Evolutionary conservation across 1,140 invertebrate genomes (phyloP), one percentile per base, ranked within the genome.

Genomic region (Bombus superbus): DNA sequence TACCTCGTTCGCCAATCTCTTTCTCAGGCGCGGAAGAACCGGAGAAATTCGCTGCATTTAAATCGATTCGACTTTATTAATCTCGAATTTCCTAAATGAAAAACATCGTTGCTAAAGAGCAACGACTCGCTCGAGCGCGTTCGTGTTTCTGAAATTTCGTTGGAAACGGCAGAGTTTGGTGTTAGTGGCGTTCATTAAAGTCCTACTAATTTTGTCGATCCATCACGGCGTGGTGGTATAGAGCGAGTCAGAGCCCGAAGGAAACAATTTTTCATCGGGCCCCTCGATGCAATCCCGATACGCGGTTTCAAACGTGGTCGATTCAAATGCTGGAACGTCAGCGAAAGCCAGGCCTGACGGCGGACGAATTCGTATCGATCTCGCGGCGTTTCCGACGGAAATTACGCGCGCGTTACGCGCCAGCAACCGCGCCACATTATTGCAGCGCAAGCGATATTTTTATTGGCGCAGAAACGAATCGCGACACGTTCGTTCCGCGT

Each of bases 371-470:
- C n/a, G 68, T 80, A 85, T 80, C 66, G 83, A 85, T 85, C 44
- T n/a, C 32, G 73, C 40, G n/a, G 2, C 4, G 40, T 18, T 85
- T 72, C 66, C 83, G 68, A 53, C 62, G 83, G 77, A 85, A 81
- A 85, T 85, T 85, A 81, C 83, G 25, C 77, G 77, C 77, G 83
- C 76, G 83, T 85, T 85, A 81, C 83, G 69, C 68, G 77, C 76
- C 77, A 69, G 47, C 66, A 62, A 62, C 69, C 53, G 66, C 15
- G 3, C 76, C 59, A 35, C 66, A 81, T 81, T 85, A 85, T 85
- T 73, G 83, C 83, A 28, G 25, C 40, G 40, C 57, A 73, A 85
- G 77, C 77, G 77, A 81, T 85, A 85, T 73, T 85, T 85, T 85
- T 85, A 72, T 85, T 64, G 66, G 40, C 42, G n/a, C 18, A 25